A percentile compares a stretch with the other conserved stretches of the same genome.
Evolutionary conservation across 1,140 invertebrate genomes (phyloP).

Genomic region (Papilio xuthus): DNA sequence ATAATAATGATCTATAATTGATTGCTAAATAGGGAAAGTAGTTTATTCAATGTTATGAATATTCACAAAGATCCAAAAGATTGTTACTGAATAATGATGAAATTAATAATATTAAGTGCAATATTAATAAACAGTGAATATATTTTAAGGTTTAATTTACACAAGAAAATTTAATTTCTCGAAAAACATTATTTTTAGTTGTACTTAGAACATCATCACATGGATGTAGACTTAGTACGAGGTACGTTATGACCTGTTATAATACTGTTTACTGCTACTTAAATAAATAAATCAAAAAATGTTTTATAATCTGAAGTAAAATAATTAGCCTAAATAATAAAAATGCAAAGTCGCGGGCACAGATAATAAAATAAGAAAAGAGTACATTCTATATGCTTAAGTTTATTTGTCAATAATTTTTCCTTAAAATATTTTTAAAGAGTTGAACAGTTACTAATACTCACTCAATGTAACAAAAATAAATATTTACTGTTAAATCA

Average conservation of each 20-base stretch:
- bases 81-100: neutral
- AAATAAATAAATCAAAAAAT: neutral
- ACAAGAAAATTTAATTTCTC: too few species aligned
- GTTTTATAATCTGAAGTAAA: too few species aligned
- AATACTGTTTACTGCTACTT: neutral
- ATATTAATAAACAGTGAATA: too few species aligned
- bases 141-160: neutral
- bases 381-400: too few species aligned
- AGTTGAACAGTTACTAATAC: too few species aligned
- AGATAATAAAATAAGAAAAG: too few species aligned
- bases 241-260: neutral
- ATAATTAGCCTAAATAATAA: too few species aligned
- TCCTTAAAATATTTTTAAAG: too few species aligned
- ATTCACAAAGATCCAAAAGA: neutral
- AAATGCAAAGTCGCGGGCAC: too few species aligned
- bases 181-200: neutral
- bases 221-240: neutral
- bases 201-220: neutral
- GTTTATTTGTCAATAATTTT: too few species aligned
- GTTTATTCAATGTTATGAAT: neutral
- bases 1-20: slow-evolving; percentile 12
- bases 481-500: neutral
- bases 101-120: too few species aligned
- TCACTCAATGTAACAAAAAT: neutral
- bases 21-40: slow-evolving; percentile 2